Evolutionary conservation across 1,140 invertebrate species (phyloP).

Genomic region (Eurytemora carolleeae): DNA sequence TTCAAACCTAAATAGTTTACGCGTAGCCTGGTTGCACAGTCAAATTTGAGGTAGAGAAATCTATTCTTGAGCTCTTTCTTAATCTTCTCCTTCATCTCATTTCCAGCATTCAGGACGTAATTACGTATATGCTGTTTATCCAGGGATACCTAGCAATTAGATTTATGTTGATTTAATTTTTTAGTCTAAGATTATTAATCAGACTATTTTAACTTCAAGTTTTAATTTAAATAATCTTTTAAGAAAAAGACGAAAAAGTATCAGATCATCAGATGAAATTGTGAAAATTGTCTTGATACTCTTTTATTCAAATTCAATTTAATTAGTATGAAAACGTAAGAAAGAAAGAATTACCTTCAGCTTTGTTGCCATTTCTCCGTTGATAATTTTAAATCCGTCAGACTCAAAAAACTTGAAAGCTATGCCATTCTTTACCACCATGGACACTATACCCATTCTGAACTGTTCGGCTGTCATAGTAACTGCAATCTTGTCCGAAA

Average conservation of each 20-base stretch:
- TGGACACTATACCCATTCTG: neutral
- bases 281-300: too few species aligned
- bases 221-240: neutral
- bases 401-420: neutral
- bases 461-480: neutral
- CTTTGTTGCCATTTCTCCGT: neutral
- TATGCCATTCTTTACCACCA: neutral
- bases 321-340: neutral
- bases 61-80: neutral
- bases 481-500: too few species aligned
- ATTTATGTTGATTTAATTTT: neutral
- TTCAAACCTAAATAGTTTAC: neutral
- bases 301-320: too few species aligned
- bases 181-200: too few species aligned
- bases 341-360: neutral
- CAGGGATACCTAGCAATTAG: neutral
- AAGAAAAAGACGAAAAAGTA: neutral
- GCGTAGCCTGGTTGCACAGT: neutral
- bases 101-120: neutral
- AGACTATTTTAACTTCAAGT: neutral
- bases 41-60: neutral
- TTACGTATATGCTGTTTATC: neutral
- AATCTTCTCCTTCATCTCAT: neutral
- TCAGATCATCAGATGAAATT: too few species aligned
- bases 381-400: neutral